Conservation (phyloP, 2,797 vertebrate genomes). For the Carduelis carduelis region DNA sequence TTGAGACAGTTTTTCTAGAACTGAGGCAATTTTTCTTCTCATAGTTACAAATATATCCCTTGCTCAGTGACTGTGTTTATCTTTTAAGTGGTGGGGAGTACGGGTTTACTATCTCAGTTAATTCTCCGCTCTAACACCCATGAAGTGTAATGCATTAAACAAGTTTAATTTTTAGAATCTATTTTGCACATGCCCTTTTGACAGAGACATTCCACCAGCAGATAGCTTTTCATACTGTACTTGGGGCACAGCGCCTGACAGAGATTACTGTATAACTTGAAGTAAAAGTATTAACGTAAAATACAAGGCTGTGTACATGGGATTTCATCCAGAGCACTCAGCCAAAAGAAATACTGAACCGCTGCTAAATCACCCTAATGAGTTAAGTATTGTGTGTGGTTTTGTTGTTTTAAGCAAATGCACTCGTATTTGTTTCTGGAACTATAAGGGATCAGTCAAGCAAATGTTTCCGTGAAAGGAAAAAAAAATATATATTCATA, state of each 20-base stretch:
- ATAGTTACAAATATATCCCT: background rate
- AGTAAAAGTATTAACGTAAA: conserved; percentile 42
- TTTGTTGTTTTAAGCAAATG: conserved; percentile 60
- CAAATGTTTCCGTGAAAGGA: conserved; percentile 13
- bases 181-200: background rate
- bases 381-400: conserved; percentile 35
- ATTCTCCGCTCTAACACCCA: background rate
- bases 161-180: conserved; percentile 40
- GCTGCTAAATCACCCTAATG: conserved; percentile 1
- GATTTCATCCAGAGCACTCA: conserved; percentile 35
- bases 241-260: background rate
- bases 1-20: background rate
- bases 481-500: background rate
- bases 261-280: conserved; percentile 11
- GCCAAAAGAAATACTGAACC: conserved; percentile 48
- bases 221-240: background rate
- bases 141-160: conserved; percentile 1
- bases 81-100: background rate
- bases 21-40: background rate
- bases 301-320: conserved; percentile 18
- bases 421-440: conserved; percentile 48
- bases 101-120: background rate
- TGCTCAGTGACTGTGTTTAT: background rate
- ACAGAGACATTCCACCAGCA: background rate
- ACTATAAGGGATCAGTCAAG: conserved; percentile 4